phyloP scores from a whole-genome alignment of 2,888 invertebrate genomes.

The Euclidia mi region DNA sequence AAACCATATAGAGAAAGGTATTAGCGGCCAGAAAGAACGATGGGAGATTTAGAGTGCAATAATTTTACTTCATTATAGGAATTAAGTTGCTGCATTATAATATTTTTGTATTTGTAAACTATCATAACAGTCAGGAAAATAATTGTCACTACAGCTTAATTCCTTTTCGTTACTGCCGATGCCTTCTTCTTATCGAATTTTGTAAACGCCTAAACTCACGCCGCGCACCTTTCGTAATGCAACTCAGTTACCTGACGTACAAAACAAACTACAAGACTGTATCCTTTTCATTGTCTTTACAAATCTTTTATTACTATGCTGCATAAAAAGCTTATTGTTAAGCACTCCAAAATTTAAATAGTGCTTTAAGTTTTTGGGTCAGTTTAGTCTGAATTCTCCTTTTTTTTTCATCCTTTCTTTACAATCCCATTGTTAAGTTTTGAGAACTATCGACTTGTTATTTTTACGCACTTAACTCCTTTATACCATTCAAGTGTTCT shows the following conservation, averaged over 20 bases:
- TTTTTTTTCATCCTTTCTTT: conserved; percentile 41
- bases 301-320: conserved; percentile 57
- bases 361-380: conserved; percentile 42
- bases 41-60: too few species aligned
- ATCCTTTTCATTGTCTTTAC: conserved; percentile 56
- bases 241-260: conserved; percentile 41
- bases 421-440: conserved; percentile 25
- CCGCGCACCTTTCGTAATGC: conserved; percentile 31
- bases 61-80: too few species aligned
- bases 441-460: not conserved
- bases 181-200: too few species aligned
- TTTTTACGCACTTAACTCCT: conserved; percentile 3
- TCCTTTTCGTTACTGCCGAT: too few species aligned
- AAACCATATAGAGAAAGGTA: too few species aligned
- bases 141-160: too few species aligned
- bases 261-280: conserved; percentile 43
- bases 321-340: conserved; percentile 57
- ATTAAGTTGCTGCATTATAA: too few species aligned
- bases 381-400: conserved; percentile 37
- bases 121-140: too few species aligned
- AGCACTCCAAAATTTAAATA: conserved; percentile 49
- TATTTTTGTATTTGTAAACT: too few species aligned
- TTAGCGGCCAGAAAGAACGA: too few species aligned
- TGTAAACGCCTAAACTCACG: conserved; percentile 12
- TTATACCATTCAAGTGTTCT: not conserved